Evolutionary conservation across 2,113 vertebrate genomes (phyloP), one percentile per base, ranked within the genome.

Genomic region (Varanus salvator): DNA sequence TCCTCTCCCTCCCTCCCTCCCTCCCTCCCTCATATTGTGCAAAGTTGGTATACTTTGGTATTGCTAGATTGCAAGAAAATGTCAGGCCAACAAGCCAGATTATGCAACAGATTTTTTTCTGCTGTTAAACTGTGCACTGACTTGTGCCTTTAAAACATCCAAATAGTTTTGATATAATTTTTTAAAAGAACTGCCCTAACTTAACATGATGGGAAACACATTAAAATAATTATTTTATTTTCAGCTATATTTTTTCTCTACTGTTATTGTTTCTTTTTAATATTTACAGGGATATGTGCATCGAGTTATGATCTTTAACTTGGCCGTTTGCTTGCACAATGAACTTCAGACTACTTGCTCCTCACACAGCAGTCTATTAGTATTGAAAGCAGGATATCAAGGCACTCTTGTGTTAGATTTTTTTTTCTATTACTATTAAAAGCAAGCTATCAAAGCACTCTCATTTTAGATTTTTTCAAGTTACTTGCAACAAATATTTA

Each of bases 261-360:
- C 11, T 8, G 4, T 25, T 68, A 11, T 15, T 23, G 34, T 88
- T 92, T 91, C 50, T 89, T 93, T 94, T 92, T 87, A 93, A 31
- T 92, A 94, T 90, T 60, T 80, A 84, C 92, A 92, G 90, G 71
- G 91, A 60, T 87, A 95, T 92, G 90, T 92, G 92, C 54, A 83
- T 93, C 90, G 84, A 44, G 76, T 93, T 94, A 92, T 92, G 83
- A 92, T 92, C 75, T 94, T 93, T 95, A 93, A 93, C 94, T 76
- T 92, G 87, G 71, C 85, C 68, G 87, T 94, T 90, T 91, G 50
- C 90, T 87, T 93, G 94, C 87, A 8, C 92, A 80, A 83, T 8
- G 89, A 93, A 89, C 91, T 92, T 80, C 92, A 94, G 93, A 92
- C 93, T 84, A 54, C 84, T 60, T 89, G 85, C 87, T 92, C 84